These are phyloP conservation scores for Spinibarbus caldwelli DNA, from an alignment of 2,797 vertebrate species.

Conservation along the genomic window DNA sequence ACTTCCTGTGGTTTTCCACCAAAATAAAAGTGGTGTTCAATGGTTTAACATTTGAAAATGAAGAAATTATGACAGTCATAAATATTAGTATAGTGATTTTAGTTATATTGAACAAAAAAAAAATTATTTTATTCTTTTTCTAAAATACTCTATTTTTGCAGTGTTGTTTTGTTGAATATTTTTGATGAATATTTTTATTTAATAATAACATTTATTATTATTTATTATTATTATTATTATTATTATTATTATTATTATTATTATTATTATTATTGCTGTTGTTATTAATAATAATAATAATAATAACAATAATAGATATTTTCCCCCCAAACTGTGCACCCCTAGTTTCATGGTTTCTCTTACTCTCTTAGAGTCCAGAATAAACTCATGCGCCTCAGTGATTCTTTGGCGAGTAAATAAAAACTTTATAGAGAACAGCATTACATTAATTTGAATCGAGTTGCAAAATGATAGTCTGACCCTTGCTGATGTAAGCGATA, in stretches of 20 bases:
- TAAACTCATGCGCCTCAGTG: neutral
- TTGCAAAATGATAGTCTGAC: too few relatives aligned
- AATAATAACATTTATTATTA: neutral
- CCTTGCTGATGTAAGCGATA: too few relatives aligned
- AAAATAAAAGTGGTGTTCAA: neutral
- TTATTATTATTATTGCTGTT: too few relatives aligned
- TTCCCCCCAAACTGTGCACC: neutral
- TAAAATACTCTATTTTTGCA: neutral
- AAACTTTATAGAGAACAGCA: neutral
- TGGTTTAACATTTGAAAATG: too few relatives aligned
- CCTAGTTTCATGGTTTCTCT: neutral
- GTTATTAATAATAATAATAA: neutral
- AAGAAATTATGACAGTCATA: too few relatives aligned
- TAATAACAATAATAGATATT: neutral
- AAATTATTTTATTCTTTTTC: neutral
- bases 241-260: neutral
- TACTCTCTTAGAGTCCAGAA: neutral
- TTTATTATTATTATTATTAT: neutral
- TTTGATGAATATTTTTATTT: too few relatives aligned
- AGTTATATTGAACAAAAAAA: neutral
- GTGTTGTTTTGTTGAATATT: neutral
- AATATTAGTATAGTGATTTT: too few relatives aligned
- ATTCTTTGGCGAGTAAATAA: neutral
- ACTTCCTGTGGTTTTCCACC: neutral
- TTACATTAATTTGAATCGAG: neutral